Base-by-base conservation (phyloP, 2,113 vertebrate genomes). In the Channa maculata region DNA sequence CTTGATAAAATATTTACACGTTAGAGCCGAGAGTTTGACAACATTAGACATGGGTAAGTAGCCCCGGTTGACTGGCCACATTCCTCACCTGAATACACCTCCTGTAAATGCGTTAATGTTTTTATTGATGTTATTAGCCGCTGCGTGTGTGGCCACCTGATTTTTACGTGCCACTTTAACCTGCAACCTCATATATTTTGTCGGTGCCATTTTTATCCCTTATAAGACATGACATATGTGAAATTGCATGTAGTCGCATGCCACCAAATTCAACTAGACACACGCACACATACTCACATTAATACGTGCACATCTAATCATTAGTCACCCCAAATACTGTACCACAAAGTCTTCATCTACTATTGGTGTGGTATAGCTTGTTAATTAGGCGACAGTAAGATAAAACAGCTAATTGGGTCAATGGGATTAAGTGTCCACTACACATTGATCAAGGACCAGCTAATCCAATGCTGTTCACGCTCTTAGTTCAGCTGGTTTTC, bases 1-100 rank as follows among this genome's bases (percentile, higher is more conserved):
- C 87, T 77, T 81, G 90, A 92, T 93, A 46, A 89, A 91, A 90
- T 89, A 91, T 90, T 91, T 86, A 88, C 86, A 71, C 83, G 73
- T 78, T 82, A 70, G 87, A 88, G 80, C 78, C 71, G 75, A 86
- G 84, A 90, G 90, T 91, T 79, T 87, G 89, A 88, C 90, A 91
- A 89, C 90, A 90, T 92, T 85, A 89, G 91, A 94, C 91, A 95
- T 95, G 94, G 94, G 94, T 95, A 92, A 95, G 94, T 95, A 87
- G 82, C 63, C 64, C 72, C 77, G 77, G 78, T 71, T 80, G 74
- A 83, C 83, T 71, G 82, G 57, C 63, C 86, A 80, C 88, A 87
- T 87, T 84, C 80, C 88, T 75, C 89, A 91, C 91, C 86, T 91
- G 86, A 88, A 83, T 83, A 63, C 86, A 80, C 86, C 75, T 89